phyloP scores from a whole-genome alignment of 2,888 invertebrate species.

The Allygus modestus region DNA sequence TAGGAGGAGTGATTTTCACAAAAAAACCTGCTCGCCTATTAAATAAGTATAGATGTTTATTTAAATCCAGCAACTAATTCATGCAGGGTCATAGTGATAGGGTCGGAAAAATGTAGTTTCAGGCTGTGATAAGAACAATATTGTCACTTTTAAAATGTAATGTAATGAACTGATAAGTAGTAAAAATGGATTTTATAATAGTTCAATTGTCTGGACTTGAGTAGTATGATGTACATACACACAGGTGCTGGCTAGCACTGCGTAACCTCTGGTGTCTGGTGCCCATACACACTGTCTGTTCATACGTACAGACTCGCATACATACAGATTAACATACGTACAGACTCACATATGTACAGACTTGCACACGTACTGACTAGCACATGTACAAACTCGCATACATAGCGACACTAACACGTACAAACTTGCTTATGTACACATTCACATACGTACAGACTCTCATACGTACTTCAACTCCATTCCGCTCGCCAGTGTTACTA shows the following conservation, averaged over 20 bases:
- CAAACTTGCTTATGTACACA: too few species aligned
- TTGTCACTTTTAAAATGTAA: neutral
- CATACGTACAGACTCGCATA: too few species aligned
- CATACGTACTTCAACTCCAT: neutral
- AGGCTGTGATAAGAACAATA: slow-evolving; percentile 32
- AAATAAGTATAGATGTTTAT: too few species aligned
- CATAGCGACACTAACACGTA: too few species aligned
- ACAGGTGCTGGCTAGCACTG: slow-evolving; percentile 18
- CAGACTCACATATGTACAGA: too few species aligned
- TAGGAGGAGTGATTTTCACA: too few species aligned
- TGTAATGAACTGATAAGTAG: neutral
- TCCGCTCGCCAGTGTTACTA: slow-evolving; percentile 26
- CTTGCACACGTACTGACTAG: neutral
- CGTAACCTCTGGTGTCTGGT: neutral
- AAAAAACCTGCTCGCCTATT: too few species aligned
- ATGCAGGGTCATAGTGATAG: too few species aligned
- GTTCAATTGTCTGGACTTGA: neutral
- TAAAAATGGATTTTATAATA: neutral
- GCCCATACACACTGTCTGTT: neutral
- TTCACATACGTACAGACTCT: too few species aligned
- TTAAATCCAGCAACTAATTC: too few species aligned
- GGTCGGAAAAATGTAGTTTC: too few species aligned
- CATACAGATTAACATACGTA: too few species aligned
- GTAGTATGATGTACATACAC: neutral
- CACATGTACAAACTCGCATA: neutral